Conservation (phyloP, 2,113 vertebrate genomes). For the Heterotilapia buettikoferi region DNA sequence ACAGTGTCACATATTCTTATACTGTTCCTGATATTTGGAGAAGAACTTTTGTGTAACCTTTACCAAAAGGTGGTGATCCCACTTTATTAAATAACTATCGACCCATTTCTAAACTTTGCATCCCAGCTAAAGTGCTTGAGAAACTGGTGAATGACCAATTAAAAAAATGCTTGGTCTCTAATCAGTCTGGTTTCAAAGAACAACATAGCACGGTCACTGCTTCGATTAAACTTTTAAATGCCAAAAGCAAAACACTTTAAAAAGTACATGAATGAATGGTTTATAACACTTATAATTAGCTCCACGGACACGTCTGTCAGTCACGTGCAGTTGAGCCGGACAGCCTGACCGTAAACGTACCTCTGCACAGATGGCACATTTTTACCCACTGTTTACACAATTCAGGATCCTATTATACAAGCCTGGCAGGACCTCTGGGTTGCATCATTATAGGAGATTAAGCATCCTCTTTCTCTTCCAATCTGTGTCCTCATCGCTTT, state of each 20-base stretch:
- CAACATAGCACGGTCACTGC: background rate
- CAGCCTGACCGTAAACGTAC: slow-evolving; percentile 27
- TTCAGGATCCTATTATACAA: slow-evolving; percentile 40
- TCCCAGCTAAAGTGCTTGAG: background rate
- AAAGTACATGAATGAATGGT: background rate
- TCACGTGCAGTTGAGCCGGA: slow-evolving; percentile 4
- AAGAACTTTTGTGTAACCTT: background rate
- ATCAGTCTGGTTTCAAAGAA: background rate
- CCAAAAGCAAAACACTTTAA: background rate
- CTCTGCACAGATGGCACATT: slow-evolving; percentile 46
- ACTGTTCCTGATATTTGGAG: background rate
- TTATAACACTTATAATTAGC: background rate
- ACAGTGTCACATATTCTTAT: background rate
- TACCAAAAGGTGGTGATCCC: background rate
- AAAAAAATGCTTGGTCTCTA: background rate
- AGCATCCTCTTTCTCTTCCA: slow-evolving; percentile 19
- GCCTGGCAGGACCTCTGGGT: slow-evolving; percentile 36
- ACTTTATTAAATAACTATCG: background rate
- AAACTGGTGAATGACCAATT: background rate
- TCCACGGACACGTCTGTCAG: background rate
- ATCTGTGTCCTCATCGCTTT: background rate
- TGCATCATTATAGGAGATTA: slow-evolving; percentile 62
- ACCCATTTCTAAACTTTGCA: background rate
- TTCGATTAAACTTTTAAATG: background rate
- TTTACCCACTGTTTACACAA: background rate